Evolutionary conservation across 2,113 vertebrate species (phyloP).

Genomic region (Hyla sarda): DNA sequence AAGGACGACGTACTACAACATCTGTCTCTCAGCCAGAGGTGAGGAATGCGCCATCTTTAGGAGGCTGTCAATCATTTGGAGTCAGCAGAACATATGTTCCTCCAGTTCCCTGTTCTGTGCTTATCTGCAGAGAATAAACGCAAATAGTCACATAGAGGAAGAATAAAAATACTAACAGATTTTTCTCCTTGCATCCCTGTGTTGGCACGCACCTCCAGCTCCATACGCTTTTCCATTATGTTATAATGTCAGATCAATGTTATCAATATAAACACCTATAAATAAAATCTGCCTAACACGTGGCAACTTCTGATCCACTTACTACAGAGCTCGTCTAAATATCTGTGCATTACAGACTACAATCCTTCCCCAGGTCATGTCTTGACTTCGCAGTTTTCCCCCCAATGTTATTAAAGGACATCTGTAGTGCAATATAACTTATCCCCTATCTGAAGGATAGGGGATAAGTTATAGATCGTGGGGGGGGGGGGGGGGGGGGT

Average conservation of each 20-base stretch:
- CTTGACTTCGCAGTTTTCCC: too few species aligned
- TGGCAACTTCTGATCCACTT: not conserved
- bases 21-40: conserved; percentile 58
- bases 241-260: not conserved
- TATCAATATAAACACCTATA: not conserved
- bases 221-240: not conserved
- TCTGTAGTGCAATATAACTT: too few species aligned
- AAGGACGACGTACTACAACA: conserved; percentile 39
- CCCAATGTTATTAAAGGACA: too few species aligned
- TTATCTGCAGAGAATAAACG: conserved; percentile 45
- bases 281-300: not conserved
- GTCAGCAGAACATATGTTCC: conserved; percentile 52
- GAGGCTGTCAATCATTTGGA: conserved; percentile 53
- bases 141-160: conserved; percentile 19
- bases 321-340: too few species aligned
- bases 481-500: too few species aligned
- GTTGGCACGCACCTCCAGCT: not conserved
- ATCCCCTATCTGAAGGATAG: too few species aligned
- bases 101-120: conserved; percentile 1
- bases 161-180: not conserved
- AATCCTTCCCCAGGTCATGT: too few species aligned
- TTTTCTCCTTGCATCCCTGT: not conserved
- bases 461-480: too few species aligned
- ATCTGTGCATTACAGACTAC: too few species aligned
- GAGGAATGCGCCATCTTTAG: conserved; percentile 30